A percentile compares a stretch with the other conserved stretches of the same genome.
phyloP scores from a whole-genome alignment of 2,113 vertebrate species.

The Recurvirostra avosetta region DNA sequence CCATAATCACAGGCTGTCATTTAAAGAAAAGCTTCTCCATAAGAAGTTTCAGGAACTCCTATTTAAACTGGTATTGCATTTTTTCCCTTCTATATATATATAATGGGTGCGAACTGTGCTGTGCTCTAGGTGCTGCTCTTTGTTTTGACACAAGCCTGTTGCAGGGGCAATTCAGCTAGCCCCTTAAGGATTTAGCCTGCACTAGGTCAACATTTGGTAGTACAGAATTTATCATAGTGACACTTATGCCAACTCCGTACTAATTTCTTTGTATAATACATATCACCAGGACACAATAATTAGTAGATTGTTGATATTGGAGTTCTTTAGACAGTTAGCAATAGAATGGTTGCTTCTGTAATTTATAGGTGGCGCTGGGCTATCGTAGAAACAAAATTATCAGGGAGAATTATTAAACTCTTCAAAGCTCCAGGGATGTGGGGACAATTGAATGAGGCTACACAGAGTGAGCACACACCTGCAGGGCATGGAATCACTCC shows the following conservation, averaged over 20 bases:
- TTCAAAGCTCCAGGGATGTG: neutral
- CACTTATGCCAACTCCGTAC: neutral
- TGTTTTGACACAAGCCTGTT: neutral
- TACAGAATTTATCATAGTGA: neutral
- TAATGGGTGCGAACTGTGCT: neutral
- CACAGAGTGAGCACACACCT: neutral
- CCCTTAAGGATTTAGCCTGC: neutral
- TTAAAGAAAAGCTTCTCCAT: slow-evolving; percentile 33
- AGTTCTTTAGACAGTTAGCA: neutral
- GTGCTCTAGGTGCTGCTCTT: neutral
- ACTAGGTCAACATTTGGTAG: neutral
- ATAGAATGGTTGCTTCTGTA: neutral
- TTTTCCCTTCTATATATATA: neutral
- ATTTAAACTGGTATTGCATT: neutral
- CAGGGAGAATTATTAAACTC: neutral
- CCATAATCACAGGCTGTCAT: neutral
- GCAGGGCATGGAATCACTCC: neutral
- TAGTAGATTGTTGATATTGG: neutral
- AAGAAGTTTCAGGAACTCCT: neutral
- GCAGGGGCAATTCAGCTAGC: neutral
- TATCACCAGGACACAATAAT: neutral
- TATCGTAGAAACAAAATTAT: neutral
- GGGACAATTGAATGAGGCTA: neutral
- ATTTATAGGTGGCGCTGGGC: neutral
- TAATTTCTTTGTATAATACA: neutral